Conservation (phyloP, 2,888 invertebrate genomes). For the Polydrusus tereticollis region DNA sequence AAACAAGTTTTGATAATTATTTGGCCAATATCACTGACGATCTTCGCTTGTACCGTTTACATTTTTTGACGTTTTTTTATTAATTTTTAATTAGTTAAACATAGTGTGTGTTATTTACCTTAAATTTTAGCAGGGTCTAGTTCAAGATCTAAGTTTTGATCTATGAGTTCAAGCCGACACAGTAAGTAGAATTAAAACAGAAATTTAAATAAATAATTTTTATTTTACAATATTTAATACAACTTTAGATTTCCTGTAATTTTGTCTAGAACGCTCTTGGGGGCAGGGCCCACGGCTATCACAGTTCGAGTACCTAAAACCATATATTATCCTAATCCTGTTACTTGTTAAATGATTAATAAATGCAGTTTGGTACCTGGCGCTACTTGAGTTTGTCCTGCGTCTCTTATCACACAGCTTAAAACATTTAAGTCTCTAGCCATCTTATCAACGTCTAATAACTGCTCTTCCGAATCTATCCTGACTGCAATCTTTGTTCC, state of each 20-base stretch:
- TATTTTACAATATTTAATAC: conserved; percentile 70
- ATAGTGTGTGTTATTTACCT: too few species aligned
- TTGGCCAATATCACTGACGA: not conserved
- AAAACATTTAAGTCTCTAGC: conserved; percentile 80
- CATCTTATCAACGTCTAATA: conserved; percentile 76
- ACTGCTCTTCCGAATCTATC: conserved; percentile 81
- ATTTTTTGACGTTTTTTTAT: too few species aligned
- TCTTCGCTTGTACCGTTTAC: too few species aligned
- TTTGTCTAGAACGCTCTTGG: conserved; percentile 80
- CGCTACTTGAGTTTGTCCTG: conserved; percentile 93
- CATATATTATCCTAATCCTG: not conserved
- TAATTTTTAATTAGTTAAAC: too few species aligned
- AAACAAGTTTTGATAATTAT: not conserved
- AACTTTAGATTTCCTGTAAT: conserved; percentile 91
- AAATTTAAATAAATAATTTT: conserved; percentile 6
- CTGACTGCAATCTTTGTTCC: conserved; percentile 92
- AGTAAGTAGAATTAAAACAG: not conserved
- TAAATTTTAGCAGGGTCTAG: too few species aligned
- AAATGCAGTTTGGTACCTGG: conserved; percentile 70
- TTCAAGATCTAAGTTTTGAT: too few species aligned
- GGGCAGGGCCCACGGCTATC: conserved; percentile 93
- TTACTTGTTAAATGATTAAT: too few species aligned
- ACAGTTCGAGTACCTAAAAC: conserved; percentile 79
- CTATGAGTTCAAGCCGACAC: not conserved
- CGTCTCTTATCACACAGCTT: conserved; percentile 85